A percentile compares a stretch with the other conserved stretches of the same genome.
Conservation (phyloP, 2,888 invertebrate genomes). For the Lithodes maja region DNA sequence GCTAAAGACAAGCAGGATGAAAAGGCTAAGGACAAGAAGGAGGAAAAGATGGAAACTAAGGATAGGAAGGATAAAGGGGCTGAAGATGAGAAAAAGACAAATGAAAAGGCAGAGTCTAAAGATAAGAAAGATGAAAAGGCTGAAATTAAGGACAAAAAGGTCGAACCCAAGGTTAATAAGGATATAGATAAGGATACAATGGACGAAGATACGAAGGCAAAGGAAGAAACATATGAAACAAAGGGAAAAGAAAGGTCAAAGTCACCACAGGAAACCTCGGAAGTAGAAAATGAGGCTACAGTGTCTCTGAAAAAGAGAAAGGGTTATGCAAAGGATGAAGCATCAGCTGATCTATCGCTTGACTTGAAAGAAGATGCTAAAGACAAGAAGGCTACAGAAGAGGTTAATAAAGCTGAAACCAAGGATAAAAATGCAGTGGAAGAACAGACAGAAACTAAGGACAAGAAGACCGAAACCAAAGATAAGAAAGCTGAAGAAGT, state of each 20-base stretch:
- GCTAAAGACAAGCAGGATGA: neutral
- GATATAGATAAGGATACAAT: conserved; percentile 39
- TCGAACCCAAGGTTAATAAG: neutral
- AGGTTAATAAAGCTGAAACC: neutral
- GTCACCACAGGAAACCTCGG: neutral
- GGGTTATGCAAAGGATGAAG: neutral
- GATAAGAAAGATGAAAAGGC: neutral
- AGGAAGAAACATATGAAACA: conserved; percentile 65
- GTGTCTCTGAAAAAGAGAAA: conserved; percentile 22
- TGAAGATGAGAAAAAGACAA: neutral
- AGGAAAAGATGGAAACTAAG: neutral
- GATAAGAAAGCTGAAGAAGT: neutral
- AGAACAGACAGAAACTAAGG: neutral
- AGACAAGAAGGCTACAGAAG: neutral
- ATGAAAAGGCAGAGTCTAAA: neutral
- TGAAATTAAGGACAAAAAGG: neutral
- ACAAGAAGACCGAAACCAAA: neutral
- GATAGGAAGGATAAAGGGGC: neutral
- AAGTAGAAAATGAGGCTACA: neutral
- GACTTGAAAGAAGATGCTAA: neutral
- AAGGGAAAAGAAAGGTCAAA: conserved; percentile 62
- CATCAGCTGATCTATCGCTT: neutral
- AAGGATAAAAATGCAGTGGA: neutral
- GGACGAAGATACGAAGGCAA: conserved; percentile 39
- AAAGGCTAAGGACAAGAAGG: conserved; percentile 5